These are phyloP conservation scores for Seriola aureovittata DNA, from an alignment of 2,113 vertebrate species.

Conservation along the genomic window DNA sequence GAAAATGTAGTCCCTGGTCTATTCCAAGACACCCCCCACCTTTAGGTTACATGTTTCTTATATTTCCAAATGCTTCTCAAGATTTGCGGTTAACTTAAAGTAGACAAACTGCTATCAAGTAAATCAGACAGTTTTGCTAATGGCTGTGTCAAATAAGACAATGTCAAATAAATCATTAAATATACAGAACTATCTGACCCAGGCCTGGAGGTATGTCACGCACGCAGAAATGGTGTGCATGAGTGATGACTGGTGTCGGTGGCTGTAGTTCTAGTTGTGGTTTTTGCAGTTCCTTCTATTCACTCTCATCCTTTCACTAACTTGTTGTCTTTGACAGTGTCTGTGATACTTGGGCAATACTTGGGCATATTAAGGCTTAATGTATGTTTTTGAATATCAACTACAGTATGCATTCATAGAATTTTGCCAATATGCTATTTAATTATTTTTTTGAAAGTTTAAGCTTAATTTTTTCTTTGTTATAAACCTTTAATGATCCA, in stretches of 20 bases:
- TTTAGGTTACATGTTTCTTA: background rate
- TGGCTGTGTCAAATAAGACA: background rate
- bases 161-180: constrained; percentile 18
- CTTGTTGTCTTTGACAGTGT: constrained; percentile 1
- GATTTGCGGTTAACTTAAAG: background rate
- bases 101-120: background rate
- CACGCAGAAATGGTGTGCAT: constrained; percentile 41
- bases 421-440: background rate
- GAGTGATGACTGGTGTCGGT: constrained; percentile 58
- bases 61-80: background rate
- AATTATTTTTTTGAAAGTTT: background rate
- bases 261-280: constrained; percentile 27
- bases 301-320: constrained; percentile 15
- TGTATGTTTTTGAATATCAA: background rate
- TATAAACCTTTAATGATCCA: background rate
- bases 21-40: too few species aligned
- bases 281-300: constrained; percentile 10
- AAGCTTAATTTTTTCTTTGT: background rate
- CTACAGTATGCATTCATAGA: background rate
- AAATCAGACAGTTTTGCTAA: background rate
- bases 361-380: background rate
- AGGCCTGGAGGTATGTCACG: constrained; percentile 32
- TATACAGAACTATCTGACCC: constrained; percentile 54
- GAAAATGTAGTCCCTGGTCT: background rate
- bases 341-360: constrained; percentile 20